Evolutionary conservation across 64 coral and sea anemone species (phyloP).

Genomic region (Actinia equina): DNA sequence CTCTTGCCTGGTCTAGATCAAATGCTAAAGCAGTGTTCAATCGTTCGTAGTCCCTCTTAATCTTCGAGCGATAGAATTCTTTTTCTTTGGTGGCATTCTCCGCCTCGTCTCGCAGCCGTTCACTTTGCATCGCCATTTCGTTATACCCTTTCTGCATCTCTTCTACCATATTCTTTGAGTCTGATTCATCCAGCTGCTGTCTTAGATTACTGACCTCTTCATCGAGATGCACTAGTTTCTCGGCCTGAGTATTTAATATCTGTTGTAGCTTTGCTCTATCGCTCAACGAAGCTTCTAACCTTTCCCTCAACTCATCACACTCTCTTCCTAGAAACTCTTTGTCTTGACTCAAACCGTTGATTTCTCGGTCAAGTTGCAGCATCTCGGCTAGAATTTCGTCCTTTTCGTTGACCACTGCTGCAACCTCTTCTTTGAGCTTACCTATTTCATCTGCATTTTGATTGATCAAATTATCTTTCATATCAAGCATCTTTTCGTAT

Average conservation of each 20-base stretch:
- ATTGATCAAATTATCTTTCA: slow-evolving; percentile 26
- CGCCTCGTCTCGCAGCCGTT: slow-evolving; percentile 19
- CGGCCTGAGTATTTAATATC: slow-evolving; percentile 30
- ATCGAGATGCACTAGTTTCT: not conserved
- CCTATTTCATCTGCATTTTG: not conserved
- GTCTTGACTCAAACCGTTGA: not conserved
- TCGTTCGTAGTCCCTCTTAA: slow-evolving; percentile 79
- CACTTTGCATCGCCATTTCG: slow-evolving; percentile 24
- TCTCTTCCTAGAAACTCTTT: slow-evolving; percentile 19
- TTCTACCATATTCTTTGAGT: not conserved
- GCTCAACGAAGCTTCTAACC: slow-evolving; percentile 15
- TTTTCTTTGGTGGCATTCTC: slow-evolving; percentile 60
- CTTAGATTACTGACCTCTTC: not conserved
- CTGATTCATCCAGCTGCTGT: not conserved
- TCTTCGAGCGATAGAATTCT: slow-evolving; percentile 53
- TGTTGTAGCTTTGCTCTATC: slow-evolving; percentile 34
- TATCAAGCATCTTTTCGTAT: slow-evolving; percentile 36
- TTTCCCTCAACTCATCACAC: slow-evolving; percentile 25
- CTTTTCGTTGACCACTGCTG: not conserved
- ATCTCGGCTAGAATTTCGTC: not conserved
- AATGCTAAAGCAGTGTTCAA: slow-evolving; percentile 54
- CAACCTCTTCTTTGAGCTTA: not conserved
- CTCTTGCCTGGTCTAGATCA: slow-evolving; percentile 60
- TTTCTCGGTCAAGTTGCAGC: not conserved
- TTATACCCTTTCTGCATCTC: slow-evolving; percentile 39